Percentiles rank a stretch among this genome's conserved stretches.
Evolutionary conservation across 2,888 invertebrate genomes (phyloP).

Genomic region (Buathra laborator): DNA sequence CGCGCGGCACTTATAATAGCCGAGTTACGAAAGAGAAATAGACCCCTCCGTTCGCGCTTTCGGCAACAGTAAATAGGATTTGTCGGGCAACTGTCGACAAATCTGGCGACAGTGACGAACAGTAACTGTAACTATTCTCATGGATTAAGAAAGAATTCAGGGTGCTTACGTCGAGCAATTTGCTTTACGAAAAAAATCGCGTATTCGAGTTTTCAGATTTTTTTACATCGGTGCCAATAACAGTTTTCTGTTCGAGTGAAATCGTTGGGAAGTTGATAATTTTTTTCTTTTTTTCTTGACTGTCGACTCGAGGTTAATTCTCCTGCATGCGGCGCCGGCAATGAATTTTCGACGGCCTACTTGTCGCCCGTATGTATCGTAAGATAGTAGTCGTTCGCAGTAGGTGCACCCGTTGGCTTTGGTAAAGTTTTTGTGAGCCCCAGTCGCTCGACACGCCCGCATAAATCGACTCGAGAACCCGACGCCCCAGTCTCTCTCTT

Average conservation of each 20-base stretch:
- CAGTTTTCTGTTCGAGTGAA: background rate
- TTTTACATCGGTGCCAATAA: background rate
- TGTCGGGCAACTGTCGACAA: slow-evolving; percentile 78
- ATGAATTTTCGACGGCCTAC: slow-evolving; percentile 83
- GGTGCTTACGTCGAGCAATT: background rate
- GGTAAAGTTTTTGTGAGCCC: slow-evolving; percentile 71
- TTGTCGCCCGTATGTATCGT: slow-evolving; percentile 83
- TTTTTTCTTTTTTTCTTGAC: slow-evolving; percentile 22
- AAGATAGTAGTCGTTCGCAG: slow-evolving; percentile 78
- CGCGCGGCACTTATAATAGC: background rate
- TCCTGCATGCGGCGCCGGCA: slow-evolving; percentile 68
- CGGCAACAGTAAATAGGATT: slow-evolving; percentile 80
- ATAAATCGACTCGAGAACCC: slow-evolving; percentile 74
- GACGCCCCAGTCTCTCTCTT: slow-evolving; percentile 72
- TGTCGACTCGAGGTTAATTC: slow-evolving; percentile 59
- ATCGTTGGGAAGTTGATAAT: background rate
- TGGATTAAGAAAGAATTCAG: slow-evolving; percentile 65
- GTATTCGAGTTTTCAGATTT: background rate
- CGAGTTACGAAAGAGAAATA: slow-evolving; percentile 11
- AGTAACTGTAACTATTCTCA: slow-evolving; percentile 76
- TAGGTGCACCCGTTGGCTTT: slow-evolving; percentile 54
- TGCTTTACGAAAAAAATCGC: background rate
- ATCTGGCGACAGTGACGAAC: slow-evolving; percentile 63
- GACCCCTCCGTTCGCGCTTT: slow-evolving; percentile 58
- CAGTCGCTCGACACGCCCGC: slow-evolving; percentile 77